These are phyloP conservation scores for Pollenia griseotomentosa DNA, from an alignment of 2,888 invertebrate species.

Conservation along the genomic window DNA sequence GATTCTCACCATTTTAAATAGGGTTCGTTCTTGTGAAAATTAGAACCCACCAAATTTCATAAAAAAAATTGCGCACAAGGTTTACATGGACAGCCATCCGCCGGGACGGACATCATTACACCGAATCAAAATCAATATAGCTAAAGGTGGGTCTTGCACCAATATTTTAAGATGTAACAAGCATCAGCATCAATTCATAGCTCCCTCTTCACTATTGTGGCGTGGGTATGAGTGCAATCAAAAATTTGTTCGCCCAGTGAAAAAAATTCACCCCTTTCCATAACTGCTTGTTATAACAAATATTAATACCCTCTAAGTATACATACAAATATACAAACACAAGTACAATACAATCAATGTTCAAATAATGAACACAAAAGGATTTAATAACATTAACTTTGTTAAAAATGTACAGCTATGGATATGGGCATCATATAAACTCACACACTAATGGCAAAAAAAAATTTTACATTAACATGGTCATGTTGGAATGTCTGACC, in stretches of 20 bases:
- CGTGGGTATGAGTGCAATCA: too few relatives aligned
- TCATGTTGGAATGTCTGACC: constrained; percentile 29
- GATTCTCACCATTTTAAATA: too few relatives aligned
- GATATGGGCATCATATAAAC: constrained; percentile 38
- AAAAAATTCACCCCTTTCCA: background rate
- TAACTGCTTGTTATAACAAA: constrained; percentile 16
- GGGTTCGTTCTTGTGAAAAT: too few relatives aligned
- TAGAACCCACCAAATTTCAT: too few relatives aligned
- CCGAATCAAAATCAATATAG: too few relatives aligned
- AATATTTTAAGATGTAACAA: too few relatives aligned
- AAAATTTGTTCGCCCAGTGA: background rate
- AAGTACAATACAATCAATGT: constrained; percentile 47
- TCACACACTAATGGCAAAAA: constrained; percentile 24
- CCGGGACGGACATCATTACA: too few relatives aligned
- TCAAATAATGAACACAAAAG: constrained; percentile 56
- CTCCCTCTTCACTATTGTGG: too few relatives aligned
- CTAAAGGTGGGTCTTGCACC: too few relatives aligned
- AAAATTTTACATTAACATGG: constrained; percentile 30
- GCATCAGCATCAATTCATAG: too few relatives aligned
- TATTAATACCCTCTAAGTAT: constrained; percentile 22
- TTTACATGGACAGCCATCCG: too few relatives aligned
- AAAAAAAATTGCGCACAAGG: too few relatives aligned
- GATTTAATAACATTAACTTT: constrained; percentile 63
- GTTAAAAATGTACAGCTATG: constrained; percentile 47
- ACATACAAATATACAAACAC: constrained; percentile 18